Evolutionary conservation across 2,113 vertebrate species (phyloP).

Genomic region (Mastomys coucha): DNA sequence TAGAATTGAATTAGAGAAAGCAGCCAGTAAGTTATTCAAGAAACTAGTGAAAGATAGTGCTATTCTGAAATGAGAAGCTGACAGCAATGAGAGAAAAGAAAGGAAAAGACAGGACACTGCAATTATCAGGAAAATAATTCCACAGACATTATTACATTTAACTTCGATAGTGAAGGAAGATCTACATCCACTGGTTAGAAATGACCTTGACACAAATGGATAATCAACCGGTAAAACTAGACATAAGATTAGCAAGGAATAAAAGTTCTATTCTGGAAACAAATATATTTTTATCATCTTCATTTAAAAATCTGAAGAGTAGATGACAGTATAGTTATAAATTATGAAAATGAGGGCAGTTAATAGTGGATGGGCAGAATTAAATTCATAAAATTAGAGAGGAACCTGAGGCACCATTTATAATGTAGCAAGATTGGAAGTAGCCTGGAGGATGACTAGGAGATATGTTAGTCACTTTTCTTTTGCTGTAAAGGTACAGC

Average conservation of each 20-base stretch:
- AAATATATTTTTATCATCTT: not conserved
- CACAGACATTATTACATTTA: not conserved
- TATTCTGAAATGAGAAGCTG: not conserved
- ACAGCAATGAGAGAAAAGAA: not conserved
- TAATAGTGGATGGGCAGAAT: not conserved
- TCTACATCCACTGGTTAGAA: not conserved
- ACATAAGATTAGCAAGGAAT: not conserved
- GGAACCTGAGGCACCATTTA: not conserved
- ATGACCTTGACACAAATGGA: not conserved
- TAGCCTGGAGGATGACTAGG: not conserved
- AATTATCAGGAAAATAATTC: not conserved
- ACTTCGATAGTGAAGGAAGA: not conserved
- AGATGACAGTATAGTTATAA: not conserved
- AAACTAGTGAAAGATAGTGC: not conserved
- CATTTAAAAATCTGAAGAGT: conserved; percentile 4
- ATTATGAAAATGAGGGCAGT: not conserved
- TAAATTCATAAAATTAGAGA: conserved; percentile 16
- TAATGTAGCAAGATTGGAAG: not conserved
- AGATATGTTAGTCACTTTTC: not conserved
- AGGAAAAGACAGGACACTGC: not conserved
- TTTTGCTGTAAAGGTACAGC: not conserved
- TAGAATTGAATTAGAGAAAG: not conserved
- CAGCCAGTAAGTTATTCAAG: not conserved
- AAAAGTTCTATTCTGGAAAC: conserved; percentile 1
- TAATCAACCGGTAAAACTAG: not conserved